phyloP scores from a whole-genome alignment of 2,797 vertebrate genomes.

The Xiphorhynchus erythropygius region DNA sequence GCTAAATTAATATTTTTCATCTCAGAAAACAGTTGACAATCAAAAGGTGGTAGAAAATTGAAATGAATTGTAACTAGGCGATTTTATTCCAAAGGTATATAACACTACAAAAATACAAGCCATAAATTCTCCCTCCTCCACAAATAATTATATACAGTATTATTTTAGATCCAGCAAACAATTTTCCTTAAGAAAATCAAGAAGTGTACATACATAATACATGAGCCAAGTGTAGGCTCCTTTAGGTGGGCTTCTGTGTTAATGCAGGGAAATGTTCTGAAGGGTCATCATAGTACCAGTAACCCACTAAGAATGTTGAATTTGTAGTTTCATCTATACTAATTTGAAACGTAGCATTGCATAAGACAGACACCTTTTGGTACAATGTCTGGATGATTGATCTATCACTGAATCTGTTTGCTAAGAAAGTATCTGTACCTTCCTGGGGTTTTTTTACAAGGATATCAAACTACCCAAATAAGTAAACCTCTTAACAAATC shows the following conservation, averaged over 20 bases:
- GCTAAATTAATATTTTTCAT: background rate
- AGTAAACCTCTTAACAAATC: background rate
- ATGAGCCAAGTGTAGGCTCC: rapidly evolving
- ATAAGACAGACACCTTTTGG: background rate
- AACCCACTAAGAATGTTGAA: background rate
- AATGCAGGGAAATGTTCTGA: background rate
- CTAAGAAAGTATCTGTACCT: background rate
- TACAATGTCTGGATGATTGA: background rate
- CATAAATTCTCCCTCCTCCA: background rate
- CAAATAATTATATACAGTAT: background rate
- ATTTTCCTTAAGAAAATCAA: background rate
- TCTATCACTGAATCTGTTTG: background rate
- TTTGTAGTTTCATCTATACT: background rate
- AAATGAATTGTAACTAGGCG: background rate
- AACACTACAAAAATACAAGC: background rate
- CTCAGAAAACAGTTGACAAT: background rate
- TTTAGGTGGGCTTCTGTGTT: background rate
- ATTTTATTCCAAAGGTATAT: background rate
- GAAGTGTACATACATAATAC: background rate
- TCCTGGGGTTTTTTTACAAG: background rate
- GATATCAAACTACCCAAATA: background rate
- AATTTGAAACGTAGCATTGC: background rate
- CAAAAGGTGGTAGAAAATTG: background rate
- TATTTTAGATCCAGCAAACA: background rate
- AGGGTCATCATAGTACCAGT: background rate